These are phyloP conservation scores for Ctena decussata DNA, from an alignment of 2,888 invertebrate species.

Conservation along the genomic window DNA sequence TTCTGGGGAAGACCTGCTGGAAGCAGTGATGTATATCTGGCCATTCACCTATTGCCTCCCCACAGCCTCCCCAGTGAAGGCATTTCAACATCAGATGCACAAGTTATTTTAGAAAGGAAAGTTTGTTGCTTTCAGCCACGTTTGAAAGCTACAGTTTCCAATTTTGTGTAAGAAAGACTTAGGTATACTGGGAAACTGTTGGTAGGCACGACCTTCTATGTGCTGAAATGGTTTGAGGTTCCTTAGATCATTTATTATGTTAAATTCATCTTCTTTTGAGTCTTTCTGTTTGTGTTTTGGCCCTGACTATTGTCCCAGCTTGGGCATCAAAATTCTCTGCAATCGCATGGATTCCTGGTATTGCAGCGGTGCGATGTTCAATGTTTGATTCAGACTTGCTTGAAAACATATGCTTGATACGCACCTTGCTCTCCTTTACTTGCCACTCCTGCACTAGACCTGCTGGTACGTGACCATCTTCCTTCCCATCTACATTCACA, in stretches of 20 bases:
- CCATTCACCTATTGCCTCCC: too few relatives aligned
- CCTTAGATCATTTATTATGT: constrained; percentile 9
- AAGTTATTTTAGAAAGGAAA: neutral
- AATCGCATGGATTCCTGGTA: constrained; percentile 1
- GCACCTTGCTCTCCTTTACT: constrained; percentile 16
- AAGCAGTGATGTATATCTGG: too few relatives aligned
- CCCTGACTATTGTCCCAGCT: neutral
- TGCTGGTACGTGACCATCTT: constrained; percentile 15
- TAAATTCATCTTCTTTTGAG: neutral
- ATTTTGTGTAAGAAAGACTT: neutral
- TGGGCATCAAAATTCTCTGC: neutral
- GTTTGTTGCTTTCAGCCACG: constrained; percentile 15
- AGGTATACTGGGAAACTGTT: neutral
- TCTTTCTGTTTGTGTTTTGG: constrained; percentile 16
- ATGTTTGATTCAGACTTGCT: constrained; percentile 18
- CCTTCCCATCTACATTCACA: constrained; percentile 16
- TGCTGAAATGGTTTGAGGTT: constrained; percentile 9
- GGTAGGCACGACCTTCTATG: neutral
- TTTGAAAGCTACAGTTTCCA: neutral
- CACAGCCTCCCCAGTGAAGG: too few relatives aligned
- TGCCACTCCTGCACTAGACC: constrained; percentile 35
- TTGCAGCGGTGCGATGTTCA: neutral
- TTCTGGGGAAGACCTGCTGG: too few relatives aligned
- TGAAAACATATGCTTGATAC: constrained; percentile 19
- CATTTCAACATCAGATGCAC: too few relatives aligned